These are phyloP conservation scores for Tragelaphus oryx DNA, from an alignment of 2,797 vertebrate genomes.

Conservation along the genomic window DNA sequence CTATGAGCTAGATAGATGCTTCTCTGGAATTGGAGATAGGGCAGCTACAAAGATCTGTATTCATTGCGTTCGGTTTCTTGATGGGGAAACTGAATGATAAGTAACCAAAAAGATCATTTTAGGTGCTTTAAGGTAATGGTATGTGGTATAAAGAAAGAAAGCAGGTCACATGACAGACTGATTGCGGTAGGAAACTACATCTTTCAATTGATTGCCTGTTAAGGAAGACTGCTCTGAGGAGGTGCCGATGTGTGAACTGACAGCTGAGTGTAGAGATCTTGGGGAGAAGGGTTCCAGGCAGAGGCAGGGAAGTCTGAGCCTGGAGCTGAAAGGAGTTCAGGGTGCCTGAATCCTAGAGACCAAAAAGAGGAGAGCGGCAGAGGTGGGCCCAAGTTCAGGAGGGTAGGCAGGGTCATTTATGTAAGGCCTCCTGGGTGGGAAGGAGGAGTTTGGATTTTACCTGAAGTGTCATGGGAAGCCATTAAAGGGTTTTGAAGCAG, in stretches of 20 bases:
- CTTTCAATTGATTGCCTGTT: neutral
- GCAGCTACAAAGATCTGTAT: neutral
- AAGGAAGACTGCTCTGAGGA: neutral
- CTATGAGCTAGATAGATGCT: neutral
- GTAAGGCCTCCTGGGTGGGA: neutral
- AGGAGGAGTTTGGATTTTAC: neutral
- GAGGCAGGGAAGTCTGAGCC: neutral
- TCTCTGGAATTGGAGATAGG: neutral
- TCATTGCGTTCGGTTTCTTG: neutral
- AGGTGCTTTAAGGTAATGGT: neutral
- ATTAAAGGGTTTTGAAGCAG: neutral
- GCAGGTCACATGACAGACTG: neutral
- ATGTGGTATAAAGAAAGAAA: slow-evolving; percentile 7
- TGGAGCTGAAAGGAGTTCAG: neutral
- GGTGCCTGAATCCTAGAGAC: neutral
- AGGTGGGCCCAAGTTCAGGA: neutral
- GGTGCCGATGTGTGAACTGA: neutral
- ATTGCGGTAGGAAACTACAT: neutral
- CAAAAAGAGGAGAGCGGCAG: neutral
- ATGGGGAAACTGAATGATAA: neutral
- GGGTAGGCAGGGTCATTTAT: neutral
- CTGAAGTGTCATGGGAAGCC: neutral
- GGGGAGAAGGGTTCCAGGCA: neutral
- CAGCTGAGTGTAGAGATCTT: neutral
- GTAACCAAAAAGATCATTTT: slow-evolving; percentile 10